These are phyloP conservation scores for Neomonachus schauinslandi DNA, from an alignment of 2,113 vertebrate genomes.

Conservation along the genomic window DNA sequence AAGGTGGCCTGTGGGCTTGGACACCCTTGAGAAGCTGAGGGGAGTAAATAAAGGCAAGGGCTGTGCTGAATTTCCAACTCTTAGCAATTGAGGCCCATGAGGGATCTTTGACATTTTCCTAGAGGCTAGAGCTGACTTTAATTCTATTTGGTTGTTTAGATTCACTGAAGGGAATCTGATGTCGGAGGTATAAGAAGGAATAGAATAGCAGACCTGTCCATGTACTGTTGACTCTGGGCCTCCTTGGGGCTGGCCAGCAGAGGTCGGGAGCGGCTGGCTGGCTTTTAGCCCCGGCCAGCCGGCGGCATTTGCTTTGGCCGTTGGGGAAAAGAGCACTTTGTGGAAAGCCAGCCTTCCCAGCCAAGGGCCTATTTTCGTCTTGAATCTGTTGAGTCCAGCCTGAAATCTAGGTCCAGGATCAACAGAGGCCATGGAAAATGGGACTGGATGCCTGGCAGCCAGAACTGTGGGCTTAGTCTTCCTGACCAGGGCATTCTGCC, in stretches of 20 bases:
- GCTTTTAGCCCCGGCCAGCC: constrained; percentile 51
- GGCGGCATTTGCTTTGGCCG: constrained; percentile 85
- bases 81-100: not conserved
- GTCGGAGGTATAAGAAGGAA: constrained; percentile 58
- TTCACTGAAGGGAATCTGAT: constrained; percentile 55
- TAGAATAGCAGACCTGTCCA: constrained; percentile 56
- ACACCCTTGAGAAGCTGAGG: not conserved
- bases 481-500: constrained; percentile 70
- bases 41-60: not conserved
- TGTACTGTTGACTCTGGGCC: constrained; percentile 70
- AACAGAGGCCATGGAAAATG: constrained; percentile 88
- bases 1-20: not conserved
- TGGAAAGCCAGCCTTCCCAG: constrained; percentile 80
- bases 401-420: constrained; percentile 84
- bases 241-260: constrained; percentile 57
- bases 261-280: constrained; percentile 64
- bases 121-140: constrained; percentile 35
- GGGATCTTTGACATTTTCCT: constrained; percentile 56
- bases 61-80: not conserved
- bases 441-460: constrained; percentile 72
- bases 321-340: constrained; percentile 79
- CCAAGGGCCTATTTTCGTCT: constrained; percentile 86
- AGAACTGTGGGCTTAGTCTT: constrained; percentile 77
- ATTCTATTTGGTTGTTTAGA: constrained; percentile 47
- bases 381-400: constrained; percentile 83